phyloP scores from a whole-genome alignment of 2,113 vertebrate species.

The Alaudala cheleensis region DNA sequence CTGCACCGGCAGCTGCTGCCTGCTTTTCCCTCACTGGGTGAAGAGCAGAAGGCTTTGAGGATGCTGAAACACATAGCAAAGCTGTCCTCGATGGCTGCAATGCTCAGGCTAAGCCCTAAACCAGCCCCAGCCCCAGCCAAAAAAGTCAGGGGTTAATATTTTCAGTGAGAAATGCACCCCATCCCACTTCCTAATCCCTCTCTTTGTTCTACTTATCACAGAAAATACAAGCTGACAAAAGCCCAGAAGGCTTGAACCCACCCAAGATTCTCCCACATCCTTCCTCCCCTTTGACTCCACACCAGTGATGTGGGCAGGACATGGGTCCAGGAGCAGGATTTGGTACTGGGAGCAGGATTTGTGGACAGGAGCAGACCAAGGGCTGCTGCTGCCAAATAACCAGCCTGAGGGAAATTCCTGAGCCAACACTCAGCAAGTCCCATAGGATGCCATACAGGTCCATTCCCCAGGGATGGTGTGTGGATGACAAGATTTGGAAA shows the following conservation, averaged over 20 bases:
- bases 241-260: neutral
- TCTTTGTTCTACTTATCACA: neutral
- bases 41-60: neutral
- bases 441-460: neutral
- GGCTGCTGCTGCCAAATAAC: neutral
- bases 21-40: neutral
- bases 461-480: rapidly evolving
- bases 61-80: rapidly evolving
- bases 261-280: neutral
- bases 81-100: rapidly evolving
- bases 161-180: neutral
- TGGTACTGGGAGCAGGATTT: neutral
- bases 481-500: neutral
- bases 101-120: neutral
- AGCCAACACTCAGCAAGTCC: neutral
- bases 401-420: neutral
- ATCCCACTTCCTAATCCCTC: neutral
- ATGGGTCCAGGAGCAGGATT: neutral
- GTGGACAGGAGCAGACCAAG: neutral
- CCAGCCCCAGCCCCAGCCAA: neutral
- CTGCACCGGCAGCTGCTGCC: neutral
- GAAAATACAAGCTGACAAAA: neutral
- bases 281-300: neutral
- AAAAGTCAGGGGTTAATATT: neutral
- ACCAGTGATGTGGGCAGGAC: neutral